These are phyloP conservation scores for Spea hammondii DNA, from an alignment of 2,797 vertebrate species.

Conservation along the genomic window DNA sequence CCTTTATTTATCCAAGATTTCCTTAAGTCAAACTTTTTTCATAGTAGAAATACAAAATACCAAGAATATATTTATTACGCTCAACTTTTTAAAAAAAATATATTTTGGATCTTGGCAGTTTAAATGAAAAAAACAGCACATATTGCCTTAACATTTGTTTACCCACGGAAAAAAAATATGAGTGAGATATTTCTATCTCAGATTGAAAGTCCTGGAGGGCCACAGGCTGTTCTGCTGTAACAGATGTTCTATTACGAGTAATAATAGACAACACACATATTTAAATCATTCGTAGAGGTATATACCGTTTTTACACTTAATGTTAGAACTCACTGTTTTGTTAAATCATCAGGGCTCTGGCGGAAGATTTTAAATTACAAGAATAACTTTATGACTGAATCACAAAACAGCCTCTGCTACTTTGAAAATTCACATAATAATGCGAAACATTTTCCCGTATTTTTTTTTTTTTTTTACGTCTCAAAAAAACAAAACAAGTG, in stretches of 20 bases:
- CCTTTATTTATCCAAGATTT: not conserved
- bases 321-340: constrained; percentile 41
- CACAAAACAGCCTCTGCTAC: constrained; percentile 37
- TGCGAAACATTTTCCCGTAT: constrained; percentile 31
- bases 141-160: constrained; percentile 53
- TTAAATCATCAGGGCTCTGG: constrained; percentile 36
- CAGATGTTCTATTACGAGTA: constrained; percentile 53
- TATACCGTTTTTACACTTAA: constrained; percentile 41
- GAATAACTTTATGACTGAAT: constrained; percentile 41
- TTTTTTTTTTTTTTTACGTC: not conserved
- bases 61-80: too few species aligned
- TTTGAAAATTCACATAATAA: constrained; percentile 29
- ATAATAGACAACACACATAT: constrained; percentile 52
- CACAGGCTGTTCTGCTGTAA: constrained; percentile 48
- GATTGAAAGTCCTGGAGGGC: constrained; percentile 47
- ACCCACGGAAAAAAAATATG: constrained; percentile 44
- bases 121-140: constrained; percentile 42
- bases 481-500: constrained; percentile 26
- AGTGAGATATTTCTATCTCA: constrained; percentile 52
- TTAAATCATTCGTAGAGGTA: constrained; percentile 53
- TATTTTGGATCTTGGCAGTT: constrained; percentile 42
- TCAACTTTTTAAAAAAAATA: constrained; percentile 30
- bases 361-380: constrained; percentile 39
- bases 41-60: too few species aligned
- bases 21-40: not conserved